These are phyloP conservation scores for Sinelater perroti DNA, from an alignment of 2,888 invertebrate species.

Conservation along the genomic window DNA sequence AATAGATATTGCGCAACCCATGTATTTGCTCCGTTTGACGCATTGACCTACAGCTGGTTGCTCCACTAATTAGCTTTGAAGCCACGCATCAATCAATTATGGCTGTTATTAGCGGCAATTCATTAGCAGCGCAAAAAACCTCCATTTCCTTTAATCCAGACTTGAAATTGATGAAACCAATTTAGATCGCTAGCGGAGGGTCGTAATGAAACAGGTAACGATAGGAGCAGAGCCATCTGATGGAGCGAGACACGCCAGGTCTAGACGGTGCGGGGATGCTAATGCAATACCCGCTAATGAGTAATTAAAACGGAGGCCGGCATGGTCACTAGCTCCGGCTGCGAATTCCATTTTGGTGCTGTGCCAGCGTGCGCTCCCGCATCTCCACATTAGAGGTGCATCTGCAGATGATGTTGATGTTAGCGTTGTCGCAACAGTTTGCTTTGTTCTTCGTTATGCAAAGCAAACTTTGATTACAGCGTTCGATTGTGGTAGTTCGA, in stretches of 20 bases:
- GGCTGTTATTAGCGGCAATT: not conserved
- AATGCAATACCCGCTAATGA: slow-evolving; percentile 19
- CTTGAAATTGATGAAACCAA: slow-evolving; percentile 13
- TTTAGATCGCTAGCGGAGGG: not conserved
- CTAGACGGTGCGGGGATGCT: slow-evolving; percentile 6
- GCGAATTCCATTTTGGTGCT: slow-evolving; percentile 10
- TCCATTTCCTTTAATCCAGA: slow-evolving; percentile 13
- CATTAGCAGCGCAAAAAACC: slow-evolving; percentile 3
- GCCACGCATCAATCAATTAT: no score
- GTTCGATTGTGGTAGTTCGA: no score
- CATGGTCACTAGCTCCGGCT: slow-evolving; percentile 13
- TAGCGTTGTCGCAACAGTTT: slow-evolving; percentile 6
- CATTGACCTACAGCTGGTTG: no score
- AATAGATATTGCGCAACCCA: no score
- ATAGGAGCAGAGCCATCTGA: not conserved
- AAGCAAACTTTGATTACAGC: no score
- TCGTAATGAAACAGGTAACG: slow-evolving; percentile 3
- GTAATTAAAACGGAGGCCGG: slow-evolving; percentile 18
- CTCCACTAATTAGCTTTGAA: no score
- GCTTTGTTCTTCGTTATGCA: slow-evolving; percentile 11
- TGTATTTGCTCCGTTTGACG: not conserved
- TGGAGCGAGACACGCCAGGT: slow-evolving; percentile 6
- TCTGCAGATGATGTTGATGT: slow-evolving; percentile 14
- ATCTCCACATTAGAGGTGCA: not conserved
- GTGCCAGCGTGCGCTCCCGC: slow-evolving; percentile 2